A percentile compares a stretch with the other conserved stretches of the same genome.
Conservation (phyloP, 2,888 invertebrate genomes). For the Schizaphis graminum region DNA sequence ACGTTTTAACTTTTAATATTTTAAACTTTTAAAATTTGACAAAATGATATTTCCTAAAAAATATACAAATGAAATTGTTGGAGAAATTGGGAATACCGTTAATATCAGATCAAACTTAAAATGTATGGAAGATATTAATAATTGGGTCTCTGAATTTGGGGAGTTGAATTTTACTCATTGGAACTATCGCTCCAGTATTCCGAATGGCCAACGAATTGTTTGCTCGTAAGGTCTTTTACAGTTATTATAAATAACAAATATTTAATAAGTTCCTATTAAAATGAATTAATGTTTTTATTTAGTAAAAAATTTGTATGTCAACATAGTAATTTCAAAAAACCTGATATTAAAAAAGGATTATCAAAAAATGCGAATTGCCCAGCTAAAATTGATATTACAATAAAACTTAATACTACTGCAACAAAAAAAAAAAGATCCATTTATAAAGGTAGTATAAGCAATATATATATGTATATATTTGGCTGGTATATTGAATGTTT, state of each 20-base stretch:
- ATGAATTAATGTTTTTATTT: no score
- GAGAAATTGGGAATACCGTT: constrained; percentile 3
- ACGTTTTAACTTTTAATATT: neutral
- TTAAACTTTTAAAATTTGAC: neutral
- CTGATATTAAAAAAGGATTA: neutral
- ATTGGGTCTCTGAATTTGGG: no score
- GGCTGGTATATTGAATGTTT: constrained; percentile 24
- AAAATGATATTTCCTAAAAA: neutral
- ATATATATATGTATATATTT: constrained; percentile 24
- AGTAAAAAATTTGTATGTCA: no score
- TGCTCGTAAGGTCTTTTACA: constrained; percentile 21
- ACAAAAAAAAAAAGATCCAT: constrained; percentile 14
- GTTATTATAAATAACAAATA: neutral
- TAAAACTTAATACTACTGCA: neutral
- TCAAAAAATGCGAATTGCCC: neutral
- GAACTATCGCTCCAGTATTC: constrained; percentile 32
- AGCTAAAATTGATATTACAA: neutral
- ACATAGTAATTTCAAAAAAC: constrained; percentile 13
- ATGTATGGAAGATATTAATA: neutral
- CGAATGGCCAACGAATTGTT: neutral
- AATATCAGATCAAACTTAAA: neutral
- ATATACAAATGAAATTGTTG: neutral
- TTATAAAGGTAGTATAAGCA: constrained; percentile 2
- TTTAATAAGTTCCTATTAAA: constrained; percentile 28
- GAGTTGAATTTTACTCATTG: constrained; percentile 3